Conservation (phyloP, 2,113 vertebrate genomes). For the Dromas ardeola region DNA sequence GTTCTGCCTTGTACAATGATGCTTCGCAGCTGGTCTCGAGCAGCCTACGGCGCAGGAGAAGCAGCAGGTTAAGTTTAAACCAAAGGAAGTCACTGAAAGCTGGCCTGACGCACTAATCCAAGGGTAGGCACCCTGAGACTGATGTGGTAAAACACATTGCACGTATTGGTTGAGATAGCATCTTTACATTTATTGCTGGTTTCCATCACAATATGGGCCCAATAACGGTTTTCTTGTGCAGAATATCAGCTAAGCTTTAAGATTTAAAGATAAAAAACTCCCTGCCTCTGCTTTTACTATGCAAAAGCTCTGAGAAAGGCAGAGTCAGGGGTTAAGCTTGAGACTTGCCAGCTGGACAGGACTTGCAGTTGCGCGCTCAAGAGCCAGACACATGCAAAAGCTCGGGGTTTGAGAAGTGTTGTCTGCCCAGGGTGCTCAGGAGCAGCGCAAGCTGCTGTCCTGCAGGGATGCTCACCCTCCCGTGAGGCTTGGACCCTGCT, state of each 20-base stretch:
- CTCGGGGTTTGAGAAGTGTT: fast-evolving
- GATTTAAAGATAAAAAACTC: background rate
- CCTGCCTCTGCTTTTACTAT: background rate
- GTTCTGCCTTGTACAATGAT: slow-evolving; percentile 15
- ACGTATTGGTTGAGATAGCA: background rate
- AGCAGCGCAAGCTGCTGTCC: background rate
- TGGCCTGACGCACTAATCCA: background rate
- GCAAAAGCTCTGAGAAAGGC: background rate
- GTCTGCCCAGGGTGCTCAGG: background rate
- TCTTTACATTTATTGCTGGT: background rate
- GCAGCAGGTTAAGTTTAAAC: slow-evolving; percentile 32
- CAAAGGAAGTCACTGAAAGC: background rate
- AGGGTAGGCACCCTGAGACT: background rate
- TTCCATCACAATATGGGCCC: background rate
- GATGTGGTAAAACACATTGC: background rate
- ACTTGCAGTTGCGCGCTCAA: background rate
- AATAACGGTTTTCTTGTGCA: background rate
- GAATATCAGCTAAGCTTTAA: background rate
- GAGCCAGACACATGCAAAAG: background rate
- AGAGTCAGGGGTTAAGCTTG: background rate
- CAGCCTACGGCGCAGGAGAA: slow-evolving; percentile 21
- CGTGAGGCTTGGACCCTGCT: fast-evolving
- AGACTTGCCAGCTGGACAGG: background rate
- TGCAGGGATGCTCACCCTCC: background rate
- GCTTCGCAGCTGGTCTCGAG: slow-evolving; percentile 32